Evolutionary conservation across 2,888 invertebrate genomes (phyloP).

Genomic region (Lasioglossum leucozonium): DNA sequence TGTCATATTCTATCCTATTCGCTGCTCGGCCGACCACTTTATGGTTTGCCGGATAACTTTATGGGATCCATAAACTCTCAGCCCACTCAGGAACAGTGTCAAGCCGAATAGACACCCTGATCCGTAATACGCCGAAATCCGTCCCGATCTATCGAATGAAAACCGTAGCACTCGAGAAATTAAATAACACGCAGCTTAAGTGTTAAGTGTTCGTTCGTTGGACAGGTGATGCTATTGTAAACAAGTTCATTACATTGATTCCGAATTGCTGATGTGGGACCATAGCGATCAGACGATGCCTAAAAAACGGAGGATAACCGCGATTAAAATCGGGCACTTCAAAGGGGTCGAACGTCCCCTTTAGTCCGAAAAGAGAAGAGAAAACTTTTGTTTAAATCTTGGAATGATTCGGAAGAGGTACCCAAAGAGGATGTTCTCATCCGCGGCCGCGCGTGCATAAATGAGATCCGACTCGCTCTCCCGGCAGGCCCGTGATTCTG

Average conservation of each 20-base stretch:
- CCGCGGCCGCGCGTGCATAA: neutral
- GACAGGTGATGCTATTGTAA: too few relatives aligned
- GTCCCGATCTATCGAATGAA: too few relatives aligned
- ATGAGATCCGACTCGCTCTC: conserved; percentile 15
- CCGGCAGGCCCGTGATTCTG: neutral
- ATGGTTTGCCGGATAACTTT: too few relatives aligned
- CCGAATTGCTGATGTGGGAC: neutral
- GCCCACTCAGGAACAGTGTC: too few relatives aligned
- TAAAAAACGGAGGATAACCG: neutral
- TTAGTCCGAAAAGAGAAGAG: neutral
- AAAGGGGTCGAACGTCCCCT: conserved; percentile 12
- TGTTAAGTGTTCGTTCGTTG: too few relatives aligned
- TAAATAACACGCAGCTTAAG: too few relatives aligned
- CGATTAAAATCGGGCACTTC: neutral
- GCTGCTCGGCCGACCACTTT: too few relatives aligned
- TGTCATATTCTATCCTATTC: too few relatives aligned
- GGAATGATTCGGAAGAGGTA: neutral
- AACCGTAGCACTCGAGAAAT: too few relatives aligned
- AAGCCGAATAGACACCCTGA: too few relatives aligned
- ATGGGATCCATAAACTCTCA: too few relatives aligned
- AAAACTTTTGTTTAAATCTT: neutral
- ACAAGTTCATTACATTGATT: neutral
- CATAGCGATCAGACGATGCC: neutral
- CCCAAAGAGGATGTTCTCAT: neutral
- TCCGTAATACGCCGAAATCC: too few relatives aligned